Evolutionary conservation across 2,797 vertebrate species (phyloP).

Genomic region (Simalia tracyae): DNA sequence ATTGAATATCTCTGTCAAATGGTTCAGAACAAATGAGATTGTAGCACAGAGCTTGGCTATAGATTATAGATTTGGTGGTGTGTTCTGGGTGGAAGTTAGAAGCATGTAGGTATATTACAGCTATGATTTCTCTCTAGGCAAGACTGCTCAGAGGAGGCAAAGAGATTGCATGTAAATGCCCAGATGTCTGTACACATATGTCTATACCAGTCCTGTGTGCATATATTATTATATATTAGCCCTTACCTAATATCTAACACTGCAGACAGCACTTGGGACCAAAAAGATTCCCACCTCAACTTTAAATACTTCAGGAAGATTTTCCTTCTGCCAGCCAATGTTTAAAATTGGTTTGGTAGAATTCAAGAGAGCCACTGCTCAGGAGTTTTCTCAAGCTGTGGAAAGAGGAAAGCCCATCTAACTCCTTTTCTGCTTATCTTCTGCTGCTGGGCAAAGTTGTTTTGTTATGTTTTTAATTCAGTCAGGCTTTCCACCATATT

Average conservation of each 20-base stretch:
- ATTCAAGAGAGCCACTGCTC: background rate
- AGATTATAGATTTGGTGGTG: background rate
- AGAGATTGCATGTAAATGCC: background rate
- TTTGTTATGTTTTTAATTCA: background rate
- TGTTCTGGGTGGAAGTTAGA: background rate
- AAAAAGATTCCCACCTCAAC: background rate
- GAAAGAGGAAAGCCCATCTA: background rate
- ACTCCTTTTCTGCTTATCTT: background rate
- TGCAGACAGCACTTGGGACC: background rate
- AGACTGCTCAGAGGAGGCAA: background rate
- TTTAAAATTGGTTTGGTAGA: background rate
- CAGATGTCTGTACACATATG: background rate
- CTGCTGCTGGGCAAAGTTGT: background rate
- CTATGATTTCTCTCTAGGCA: background rate
- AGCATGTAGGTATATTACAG: background rate
- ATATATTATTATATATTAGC: background rate
- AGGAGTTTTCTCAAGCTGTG: background rate
- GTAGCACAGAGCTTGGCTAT: background rate
- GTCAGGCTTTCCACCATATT: background rate
- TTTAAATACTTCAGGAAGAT: background rate
- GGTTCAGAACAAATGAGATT: background rate
- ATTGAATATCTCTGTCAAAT: background rate
- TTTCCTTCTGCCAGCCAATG: background rate
- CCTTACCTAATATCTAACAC: background rate
- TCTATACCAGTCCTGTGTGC: background rate